phyloP scores from a whole-genome alignment of 1,140 invertebrate species.

The Bombus consobrinus region DNA sequence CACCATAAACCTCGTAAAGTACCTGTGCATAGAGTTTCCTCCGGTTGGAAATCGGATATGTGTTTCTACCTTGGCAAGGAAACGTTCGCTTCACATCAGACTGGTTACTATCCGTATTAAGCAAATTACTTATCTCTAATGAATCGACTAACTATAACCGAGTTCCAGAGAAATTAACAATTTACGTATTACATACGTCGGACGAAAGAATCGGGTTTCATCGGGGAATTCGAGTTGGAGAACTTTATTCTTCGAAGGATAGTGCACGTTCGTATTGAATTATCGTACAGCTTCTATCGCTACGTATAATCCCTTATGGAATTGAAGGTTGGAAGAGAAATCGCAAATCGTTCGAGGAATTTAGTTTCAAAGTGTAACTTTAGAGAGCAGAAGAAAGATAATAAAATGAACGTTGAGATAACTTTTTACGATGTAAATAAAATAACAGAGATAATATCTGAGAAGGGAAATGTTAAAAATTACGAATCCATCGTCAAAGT shows the following conservation, averaged over 20 bases:
- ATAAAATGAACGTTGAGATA: too few relatives aligned
- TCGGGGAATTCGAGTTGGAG: background rate
- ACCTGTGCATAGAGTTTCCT: conserved; percentile 47
- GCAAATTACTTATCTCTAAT: background rate
- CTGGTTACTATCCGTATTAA: background rate
- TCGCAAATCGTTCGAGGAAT: background rate
- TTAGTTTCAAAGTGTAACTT: background rate
- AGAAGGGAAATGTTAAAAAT: background rate
- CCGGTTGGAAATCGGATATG: conserved; percentile 49
- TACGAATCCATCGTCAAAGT: too few relatives aligned
- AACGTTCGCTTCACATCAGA: conserved; percentile 30
- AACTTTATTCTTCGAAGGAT: background rate
- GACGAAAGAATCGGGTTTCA: background rate
- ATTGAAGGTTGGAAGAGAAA: background rate
- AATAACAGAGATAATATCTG: background rate
- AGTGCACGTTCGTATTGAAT: background rate
- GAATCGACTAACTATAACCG: background rate
- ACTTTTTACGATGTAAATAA: background rate
- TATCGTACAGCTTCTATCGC: background rate
- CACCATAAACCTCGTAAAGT: conserved; percentile 50
- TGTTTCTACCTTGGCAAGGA: conserved; percentile 45
- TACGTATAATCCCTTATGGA: background rate
- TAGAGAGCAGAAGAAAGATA: background rate
- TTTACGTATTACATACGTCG: background rate
- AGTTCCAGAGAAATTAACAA: background rate